Evolutionary conservation across 1,140 invertebrate species (phyloP), one percentile per base, ranked within the genome.

Genomic region (Agrypnia vestita): DNA sequence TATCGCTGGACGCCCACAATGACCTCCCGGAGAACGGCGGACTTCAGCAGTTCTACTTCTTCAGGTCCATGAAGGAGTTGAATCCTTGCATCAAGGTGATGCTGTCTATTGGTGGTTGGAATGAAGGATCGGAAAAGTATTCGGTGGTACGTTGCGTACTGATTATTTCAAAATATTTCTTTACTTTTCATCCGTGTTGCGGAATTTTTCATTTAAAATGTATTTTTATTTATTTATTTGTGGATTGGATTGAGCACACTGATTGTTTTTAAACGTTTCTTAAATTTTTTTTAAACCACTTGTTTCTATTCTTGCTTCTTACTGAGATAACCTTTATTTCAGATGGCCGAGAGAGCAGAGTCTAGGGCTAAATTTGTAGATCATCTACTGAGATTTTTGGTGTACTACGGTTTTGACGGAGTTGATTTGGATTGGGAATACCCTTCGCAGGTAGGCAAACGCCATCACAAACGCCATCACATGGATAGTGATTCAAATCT

Each of bases 101-200:
- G n/a, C 84, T 95, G 0, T 93, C 93, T 0, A 92, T 96, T 73
- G 95, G 95, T 12, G 95, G 95, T 0, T 95, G 94, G 94, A 94
- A 92, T 79, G 92, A 94, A 84, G 92, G 91, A 12, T 93, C 92
- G 0, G 51, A 53, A 1, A 93, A 91, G 78, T 95, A 92, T 84
- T 94, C 94, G 0, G 17, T 86, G 4, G 83, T 85, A 76, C 81
- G 79, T 78, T 47, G 11, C 13, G 1, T 51, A 3, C 49, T 35
- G 25, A 35, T 35, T 35, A 35, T 35, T 3, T 3, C 6, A 6
- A 35, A 1, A 35, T 35, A 35, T 35, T 35, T 35, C 6, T 35
- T 35, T 35, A 6, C n/a, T n/a, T n/a, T n/a, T n/a, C n/a, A n/a
- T n/a, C 25, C 25, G 25, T 35, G 25, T n/a, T 35, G 25, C 6